Conservation (phyloP, 1,140 invertebrate species). For the Drosophila triauraria region DNA sequence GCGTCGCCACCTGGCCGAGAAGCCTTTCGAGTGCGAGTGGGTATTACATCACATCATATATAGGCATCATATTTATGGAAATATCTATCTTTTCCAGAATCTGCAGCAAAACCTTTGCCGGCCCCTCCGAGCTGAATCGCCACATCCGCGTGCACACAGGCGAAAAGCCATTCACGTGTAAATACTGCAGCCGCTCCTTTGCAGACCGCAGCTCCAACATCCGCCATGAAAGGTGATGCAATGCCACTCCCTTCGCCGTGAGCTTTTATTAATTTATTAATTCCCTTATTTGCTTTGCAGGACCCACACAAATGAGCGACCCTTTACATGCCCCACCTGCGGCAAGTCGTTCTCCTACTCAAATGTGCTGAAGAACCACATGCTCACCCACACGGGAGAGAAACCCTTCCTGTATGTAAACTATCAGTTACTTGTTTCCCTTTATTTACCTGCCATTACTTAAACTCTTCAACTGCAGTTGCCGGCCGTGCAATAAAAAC, state of each 20-base stretch:
- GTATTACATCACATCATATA: conserved; percentile 5
- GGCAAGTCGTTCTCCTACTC: conserved; percentile 90
- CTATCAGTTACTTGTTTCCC: too few relatives aligned
- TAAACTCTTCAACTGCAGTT: conserved; percentile 46
- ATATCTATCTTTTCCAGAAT: conserved; percentile 51
- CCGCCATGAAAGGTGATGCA: conserved; percentile 86
- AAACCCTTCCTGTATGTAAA: conserved; percentile 79
- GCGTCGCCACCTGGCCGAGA: conserved; percentile 78
- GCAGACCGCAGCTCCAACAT: conserved; percentile 87
- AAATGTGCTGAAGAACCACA: conserved; percentile 88
- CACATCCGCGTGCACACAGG: conserved; percentile 81
- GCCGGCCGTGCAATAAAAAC: conserved; percentile 80
- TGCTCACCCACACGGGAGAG: conserved; percentile 84
- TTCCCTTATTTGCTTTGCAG: conserved; percentile 35
- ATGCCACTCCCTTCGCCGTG: background rate
- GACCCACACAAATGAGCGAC: conserved; percentile 91
- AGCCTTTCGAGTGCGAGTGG: conserved; percentile 82
- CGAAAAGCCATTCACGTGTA: conserved; percentile 89
- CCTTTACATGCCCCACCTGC: conserved; percentile 89
- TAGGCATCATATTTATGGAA: background rate
- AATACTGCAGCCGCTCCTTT: conserved; percentile 90
- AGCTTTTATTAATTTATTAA: conserved; percentile 1
- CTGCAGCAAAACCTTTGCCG: conserved; percentile 75
- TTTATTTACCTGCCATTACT: background rate
- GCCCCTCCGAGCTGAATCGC: conserved; percentile 75